These are phyloP conservation scores for Luperina testacea DNA, from an alignment of 2,888 invertebrate genomes.

Conservation along the genomic window DNA sequence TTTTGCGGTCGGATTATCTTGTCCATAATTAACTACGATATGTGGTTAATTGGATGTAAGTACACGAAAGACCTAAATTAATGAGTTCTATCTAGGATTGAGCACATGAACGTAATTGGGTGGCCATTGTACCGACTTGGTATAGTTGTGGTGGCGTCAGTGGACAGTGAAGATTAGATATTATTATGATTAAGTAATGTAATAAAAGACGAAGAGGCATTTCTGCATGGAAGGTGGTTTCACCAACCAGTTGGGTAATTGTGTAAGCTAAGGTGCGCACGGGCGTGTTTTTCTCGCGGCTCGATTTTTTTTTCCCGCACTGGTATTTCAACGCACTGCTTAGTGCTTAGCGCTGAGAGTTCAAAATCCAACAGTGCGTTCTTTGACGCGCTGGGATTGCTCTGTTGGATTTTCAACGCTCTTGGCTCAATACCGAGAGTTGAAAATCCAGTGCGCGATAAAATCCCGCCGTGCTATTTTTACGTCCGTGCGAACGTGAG, in stretches of 20 bases:
- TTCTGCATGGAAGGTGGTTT: not conserved
- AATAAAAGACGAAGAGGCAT: not conserved
- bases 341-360: no score
- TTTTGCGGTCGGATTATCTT: slow-evolving; percentile 9
- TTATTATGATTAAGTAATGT: slow-evolving; percentile 21
- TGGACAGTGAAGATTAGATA: not conserved
- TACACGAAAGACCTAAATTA: slow-evolving; percentile 43
- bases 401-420: no score
- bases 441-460: no score
- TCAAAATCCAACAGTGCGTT: no score
- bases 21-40: slow-evolving; percentile 39
- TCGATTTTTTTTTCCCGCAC: no score
- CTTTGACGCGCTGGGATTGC: no score
- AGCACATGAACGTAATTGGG: slow-evolving; percentile 29
- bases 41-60: slow-evolving; percentile 42
- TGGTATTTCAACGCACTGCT: no score
- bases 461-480: no score
- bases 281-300: no score
- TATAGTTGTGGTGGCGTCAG: not conserved
- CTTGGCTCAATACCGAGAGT: no score
- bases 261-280: no score
- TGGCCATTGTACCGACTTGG: slow-evolving; percentile 14
- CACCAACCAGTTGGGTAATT: not conserved
- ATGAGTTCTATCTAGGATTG: slow-evolving; percentile 36
- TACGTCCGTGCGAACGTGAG: no score